Evolutionary conservation across 1,140 invertebrate species (phyloP), one percentile per base, ranked within the genome.

Genomic region (Apis laboriosa): DNA sequence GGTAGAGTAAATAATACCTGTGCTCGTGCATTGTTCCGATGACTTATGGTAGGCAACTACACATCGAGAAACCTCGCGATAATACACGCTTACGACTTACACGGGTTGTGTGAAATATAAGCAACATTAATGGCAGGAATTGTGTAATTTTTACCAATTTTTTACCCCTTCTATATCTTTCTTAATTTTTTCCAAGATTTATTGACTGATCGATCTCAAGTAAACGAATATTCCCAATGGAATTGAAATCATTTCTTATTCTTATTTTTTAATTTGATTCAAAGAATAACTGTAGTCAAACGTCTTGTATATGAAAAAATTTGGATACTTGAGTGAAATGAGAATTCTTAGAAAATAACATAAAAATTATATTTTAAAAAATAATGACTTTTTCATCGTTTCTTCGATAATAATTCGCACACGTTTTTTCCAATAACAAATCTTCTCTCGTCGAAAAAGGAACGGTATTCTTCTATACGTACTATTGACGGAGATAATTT

Each of bases 1-100:
- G 86, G 83, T 72, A 79, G 83, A 67, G 87, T 76, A 73, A 88
- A 83, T 88, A 88, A 88, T 88, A 88, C 76, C 74, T 80, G 75
- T 49, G 49, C 49, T 67, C 66, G 75, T 77, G 72, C 87, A 88
- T 88, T 88, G 87, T 88, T 87, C 87, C 28, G 86, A 83, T 88
- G 86, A 88, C 86, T 88, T 85, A 88, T 88, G 76, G 79, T 63
- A 82, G 84, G 64, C 73, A 75, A n/a, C 58, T 73, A 83, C 66
- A 85, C 55, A 71, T 85, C 79, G 84, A 61, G 84, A 85, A 86
- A 86, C 72, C 55, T 66, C 43, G 72, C 84, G 68, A 79, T 85
- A 83, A 80, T 73, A 83, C 64, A 60, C 67, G 56, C 80, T 86
- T 84, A 74, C 73, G 51, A 75, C 77, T 75, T 68, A 73, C 77